These are phyloP conservation scores for Acipenser ruthenus DNA, from an alignment of 2,797 vertebrate species.

Conservation along the genomic window DNA sequence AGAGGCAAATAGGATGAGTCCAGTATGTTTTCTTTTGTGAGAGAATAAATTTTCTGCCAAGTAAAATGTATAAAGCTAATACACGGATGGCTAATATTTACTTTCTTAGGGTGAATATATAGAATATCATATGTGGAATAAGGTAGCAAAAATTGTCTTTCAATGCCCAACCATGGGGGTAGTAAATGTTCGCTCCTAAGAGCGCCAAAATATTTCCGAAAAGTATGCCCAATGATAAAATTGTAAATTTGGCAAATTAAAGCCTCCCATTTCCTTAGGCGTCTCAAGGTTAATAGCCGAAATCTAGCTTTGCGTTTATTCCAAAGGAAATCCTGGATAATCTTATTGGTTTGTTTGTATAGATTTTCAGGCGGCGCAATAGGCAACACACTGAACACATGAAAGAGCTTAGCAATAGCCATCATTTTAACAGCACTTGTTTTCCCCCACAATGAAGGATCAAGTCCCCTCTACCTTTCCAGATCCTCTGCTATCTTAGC, in stretches of 20 bases:
- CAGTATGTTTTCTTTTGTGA: background rate
- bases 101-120: background rate
- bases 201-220: background rate
- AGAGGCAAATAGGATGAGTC: background rate
- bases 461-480: too few relatives aligned
- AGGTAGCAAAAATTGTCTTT: background rate
- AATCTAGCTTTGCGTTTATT: background rate
- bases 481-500: too few relatives aligned
- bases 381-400: background rate
- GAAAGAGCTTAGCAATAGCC: background rate
- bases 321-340: background rate
- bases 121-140: background rate
- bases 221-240: background rate
- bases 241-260: background rate
- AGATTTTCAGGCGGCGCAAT: background rate
- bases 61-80: background rate
- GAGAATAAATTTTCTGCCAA: background rate
- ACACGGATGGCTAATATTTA: background rate
- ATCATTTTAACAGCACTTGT: background rate
- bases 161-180: background rate
- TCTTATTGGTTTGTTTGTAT: background rate
- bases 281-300: background rate
- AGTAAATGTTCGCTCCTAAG: background rate
- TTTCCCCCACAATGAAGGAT: too few relatives aligned
- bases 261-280: background rate